Evolutionary conservation across 2,113 vertebrate species (phyloP).

Genomic region (Cebidichthys violaceus): DNA sequence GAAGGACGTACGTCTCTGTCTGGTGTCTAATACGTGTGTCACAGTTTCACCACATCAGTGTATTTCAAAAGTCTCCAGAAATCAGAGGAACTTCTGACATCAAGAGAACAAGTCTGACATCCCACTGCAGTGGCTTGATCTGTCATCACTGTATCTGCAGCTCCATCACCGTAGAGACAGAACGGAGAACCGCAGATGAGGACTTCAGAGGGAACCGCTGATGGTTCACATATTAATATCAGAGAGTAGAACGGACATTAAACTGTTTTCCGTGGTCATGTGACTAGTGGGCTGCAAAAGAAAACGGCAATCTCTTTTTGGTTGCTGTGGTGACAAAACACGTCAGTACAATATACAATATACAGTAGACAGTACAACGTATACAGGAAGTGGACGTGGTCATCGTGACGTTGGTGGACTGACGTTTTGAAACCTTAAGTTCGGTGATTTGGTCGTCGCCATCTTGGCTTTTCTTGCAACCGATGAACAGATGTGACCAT

Average conservation of each 20-base stretch:
- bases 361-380: no score
- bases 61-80: not conserved
- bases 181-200: not conserved
- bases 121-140: not conserved
- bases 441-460: no score
- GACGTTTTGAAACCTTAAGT: no score
- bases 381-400: no score
- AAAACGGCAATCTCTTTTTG: no score
- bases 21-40: not conserved
- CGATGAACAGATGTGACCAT: no score
- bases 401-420: no score
- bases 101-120: not conserved
- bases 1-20: slow-evolving; percentile 20
- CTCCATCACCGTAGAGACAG: not conserved
- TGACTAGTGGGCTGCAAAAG: no score
- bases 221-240: not conserved
- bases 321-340: no score
- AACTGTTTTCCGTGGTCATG: no score
- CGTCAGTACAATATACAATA: no score
- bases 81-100: slow-evolving; percentile 4
- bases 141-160: not conserved
- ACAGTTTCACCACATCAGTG: not conserved
- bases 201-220: not conserved
- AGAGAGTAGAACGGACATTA: not conserved
- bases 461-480: not conserved